phyloP scores from a whole-genome alignment of 2,888 invertebrate genomes.

The Spisula solida region DNA sequence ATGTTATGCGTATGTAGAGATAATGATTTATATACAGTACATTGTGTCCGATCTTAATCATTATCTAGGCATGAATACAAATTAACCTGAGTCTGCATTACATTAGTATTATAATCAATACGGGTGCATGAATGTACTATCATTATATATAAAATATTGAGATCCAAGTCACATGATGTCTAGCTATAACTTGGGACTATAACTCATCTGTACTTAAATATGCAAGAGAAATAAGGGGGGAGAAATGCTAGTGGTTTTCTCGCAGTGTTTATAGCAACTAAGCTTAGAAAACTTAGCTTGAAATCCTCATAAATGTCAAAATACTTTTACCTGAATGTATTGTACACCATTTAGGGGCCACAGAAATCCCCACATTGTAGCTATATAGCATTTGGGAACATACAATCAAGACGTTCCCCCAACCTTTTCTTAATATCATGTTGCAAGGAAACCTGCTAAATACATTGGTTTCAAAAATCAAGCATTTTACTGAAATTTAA shows the following conservation, averaged over 20 bases:
- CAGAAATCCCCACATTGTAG: not conserved
- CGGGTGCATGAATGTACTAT: too few species aligned
- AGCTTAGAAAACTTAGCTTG: conserved; percentile 12
- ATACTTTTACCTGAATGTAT: conserved; percentile 12
- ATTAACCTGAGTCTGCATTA: not conserved
- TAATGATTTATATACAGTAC: not conserved
- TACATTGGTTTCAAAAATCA: conserved; percentile 11
- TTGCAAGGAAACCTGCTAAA: not conserved
- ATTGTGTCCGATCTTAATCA: not conserved
- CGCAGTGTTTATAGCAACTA: conserved; percentile 33
- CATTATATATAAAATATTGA: too few species aligned
- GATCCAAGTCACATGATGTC: not conserved
- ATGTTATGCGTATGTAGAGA: not conserved
- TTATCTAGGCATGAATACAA: not conserved
- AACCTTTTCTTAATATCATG: conserved; percentile 10
- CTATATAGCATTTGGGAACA: not conserved
- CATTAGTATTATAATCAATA: not conserved
- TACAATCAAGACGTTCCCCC: not conserved
- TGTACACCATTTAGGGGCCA: conserved; percentile 37
- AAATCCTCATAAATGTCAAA: conserved; percentile 39
- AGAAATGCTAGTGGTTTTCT: conserved; percentile 38
- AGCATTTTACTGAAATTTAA: conserved; percentile 33
- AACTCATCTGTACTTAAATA: not conserved
- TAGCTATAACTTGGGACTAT: not conserved
- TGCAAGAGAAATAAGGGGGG: not conserved